Base-by-base conservation (phyloP, 2,113 vertebrate genomes). In the Melospiza melodia region DNA sequence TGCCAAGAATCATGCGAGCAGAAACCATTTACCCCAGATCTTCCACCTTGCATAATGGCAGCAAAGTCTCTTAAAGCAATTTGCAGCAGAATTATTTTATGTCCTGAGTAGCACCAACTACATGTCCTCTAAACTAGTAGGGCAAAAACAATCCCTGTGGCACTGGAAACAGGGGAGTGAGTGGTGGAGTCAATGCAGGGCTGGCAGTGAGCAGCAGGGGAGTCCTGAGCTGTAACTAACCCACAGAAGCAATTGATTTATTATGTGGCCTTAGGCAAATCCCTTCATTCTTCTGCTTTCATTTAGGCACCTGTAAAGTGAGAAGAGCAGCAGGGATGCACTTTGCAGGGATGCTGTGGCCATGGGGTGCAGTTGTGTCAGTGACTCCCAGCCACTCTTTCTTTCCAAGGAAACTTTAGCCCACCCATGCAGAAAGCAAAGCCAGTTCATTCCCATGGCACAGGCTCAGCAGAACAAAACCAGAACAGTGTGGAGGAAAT, bases 201-300 rank as follows among this genome's bases (percentile, higher is more conserved):
- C 2, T 54, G 41, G 71, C 66, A 68, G 12, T 2, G 17, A 33
- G 55, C 76, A 67, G 57, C 61, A 62, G 44, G 44, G 31, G 81
- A 65, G n/a, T 74, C 39, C 52, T 72, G 91, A 83, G 57, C 76
- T 82, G 37, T 87, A 76, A 94, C 69, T 76, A 94, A 93, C 85
- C 57, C 1, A 1, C 18, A 63, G 35, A 78, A 91, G 51, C 31
- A 71, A 80, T 52, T 55, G 78, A 90, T 76, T 79, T 67, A 62
- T 84, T 90, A 33, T 23, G 44, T 71, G 68, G 57, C 78, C 81
- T 82, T 44, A 30, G 62, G 78, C 58, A 89, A 94, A 94, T 55
- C 55, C 37, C 37, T 85, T 71, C 48, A 33, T 63, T 57, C 30
- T 25, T 39, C 41, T 62, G 43, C 59, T 92, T 73, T 59, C 9